Evolutionary conservation across 2,797 vertebrate genomes (phyloP).

Genomic region (Karalla daura): DNA sequence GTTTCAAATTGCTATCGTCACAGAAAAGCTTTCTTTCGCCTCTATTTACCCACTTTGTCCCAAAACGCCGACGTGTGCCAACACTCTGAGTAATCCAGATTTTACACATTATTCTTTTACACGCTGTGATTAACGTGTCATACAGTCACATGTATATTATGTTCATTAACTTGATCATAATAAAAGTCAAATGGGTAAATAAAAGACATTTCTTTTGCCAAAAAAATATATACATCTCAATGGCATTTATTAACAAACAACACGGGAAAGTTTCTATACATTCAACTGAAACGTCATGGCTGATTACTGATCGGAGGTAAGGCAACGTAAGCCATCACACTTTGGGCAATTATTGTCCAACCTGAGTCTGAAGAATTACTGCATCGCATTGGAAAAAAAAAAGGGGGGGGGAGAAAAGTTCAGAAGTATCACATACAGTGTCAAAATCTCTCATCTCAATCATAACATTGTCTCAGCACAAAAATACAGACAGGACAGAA

Average conservation of each 20-base stretch:
- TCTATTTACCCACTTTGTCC: slow-evolving; percentile 56
- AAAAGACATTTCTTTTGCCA: slow-evolving; percentile 64
- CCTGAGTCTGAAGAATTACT: slow-evolving; percentile 57
- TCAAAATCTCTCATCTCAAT: slow-evolving; percentile 24
- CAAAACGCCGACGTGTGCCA: slow-evolving; percentile 52
- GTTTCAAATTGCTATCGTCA: slow-evolving; percentile 69
- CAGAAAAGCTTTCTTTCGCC: slow-evolving; percentile 72
- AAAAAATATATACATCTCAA: slow-evolving; percentile 61
- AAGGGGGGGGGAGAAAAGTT: slow-evolving; percentile 34
- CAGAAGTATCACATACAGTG: slow-evolving; percentile 20
- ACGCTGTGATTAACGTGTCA: slow-evolving; percentile 58
- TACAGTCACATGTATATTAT: slow-evolving; percentile 61
- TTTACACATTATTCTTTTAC: slow-evolving; percentile 50
- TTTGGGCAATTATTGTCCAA: slow-evolving; percentile 29
- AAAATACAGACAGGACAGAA: slow-evolving; percentile 12
- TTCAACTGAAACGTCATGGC: slow-evolving; percentile 35
- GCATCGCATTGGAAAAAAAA: slow-evolving; percentile 11
- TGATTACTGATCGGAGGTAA: slow-evolving; percentile 33
- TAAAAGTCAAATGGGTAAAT: slow-evolving; percentile 68
- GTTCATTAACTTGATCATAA: slow-evolving; percentile 60
- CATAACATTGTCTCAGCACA: slow-evolving; percentile 19
- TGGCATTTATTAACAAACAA: slow-evolving; percentile 70
- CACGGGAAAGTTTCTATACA: slow-evolving; percentile 43
- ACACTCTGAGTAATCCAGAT: slow-evolving; percentile 42
- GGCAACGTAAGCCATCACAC: slow-evolving; percentile 22